A percentile compares a stretch with the other conserved stretches of the same genome.
These are phyloP conservation scores for Ailurus styani DNA, from an alignment of 2,113 vertebrate species.

Conservation along the genomic window DNA sequence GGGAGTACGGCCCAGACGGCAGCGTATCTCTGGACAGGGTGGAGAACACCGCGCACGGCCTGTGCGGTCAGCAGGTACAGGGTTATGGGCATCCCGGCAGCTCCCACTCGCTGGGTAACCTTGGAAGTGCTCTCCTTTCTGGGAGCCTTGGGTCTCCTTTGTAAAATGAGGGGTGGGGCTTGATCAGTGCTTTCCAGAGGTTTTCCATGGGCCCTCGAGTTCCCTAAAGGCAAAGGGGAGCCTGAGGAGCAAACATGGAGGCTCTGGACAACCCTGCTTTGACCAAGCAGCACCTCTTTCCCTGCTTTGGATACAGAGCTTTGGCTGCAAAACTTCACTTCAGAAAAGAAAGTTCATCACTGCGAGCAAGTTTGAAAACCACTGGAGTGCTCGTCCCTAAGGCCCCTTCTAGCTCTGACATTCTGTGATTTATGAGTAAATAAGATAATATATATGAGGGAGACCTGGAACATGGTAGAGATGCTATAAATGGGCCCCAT, in stretches of 20 bases:
- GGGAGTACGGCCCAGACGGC: not conserved
- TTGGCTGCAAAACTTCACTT: not conserved
- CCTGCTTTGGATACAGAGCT: not conserved
- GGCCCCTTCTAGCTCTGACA: not conserved
- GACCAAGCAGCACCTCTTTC: not conserved
- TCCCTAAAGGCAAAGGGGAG: not conserved
- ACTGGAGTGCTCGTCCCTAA: not conserved
- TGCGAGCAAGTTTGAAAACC: not conserved
- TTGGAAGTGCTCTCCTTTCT: not conserved
- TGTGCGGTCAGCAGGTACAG: not conserved
- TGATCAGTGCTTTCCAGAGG: not conserved
- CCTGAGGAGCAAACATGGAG: not conserved
- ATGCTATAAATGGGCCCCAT: not conserved
- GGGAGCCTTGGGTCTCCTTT: not conserved
- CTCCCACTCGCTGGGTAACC: not conserved
- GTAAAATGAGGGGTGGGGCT: not conserved
- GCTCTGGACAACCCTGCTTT: not conserved
- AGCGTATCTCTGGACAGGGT: not conserved
- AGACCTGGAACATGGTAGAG: not conserved
- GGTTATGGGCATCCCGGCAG: not conserved
- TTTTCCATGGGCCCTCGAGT: not conserved
- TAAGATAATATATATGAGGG: slow-evolving; percentile 22
- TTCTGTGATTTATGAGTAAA: slow-evolving; percentile 44
- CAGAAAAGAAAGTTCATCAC: not conserved
- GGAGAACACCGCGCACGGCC: not conserved